A percentile compares a stretch with the other conserved stretches of the same genome.
phyloP scores from a whole-genome alignment of 2,113 vertebrate genomes.

The Haemorhous mexicanus region DNA sequence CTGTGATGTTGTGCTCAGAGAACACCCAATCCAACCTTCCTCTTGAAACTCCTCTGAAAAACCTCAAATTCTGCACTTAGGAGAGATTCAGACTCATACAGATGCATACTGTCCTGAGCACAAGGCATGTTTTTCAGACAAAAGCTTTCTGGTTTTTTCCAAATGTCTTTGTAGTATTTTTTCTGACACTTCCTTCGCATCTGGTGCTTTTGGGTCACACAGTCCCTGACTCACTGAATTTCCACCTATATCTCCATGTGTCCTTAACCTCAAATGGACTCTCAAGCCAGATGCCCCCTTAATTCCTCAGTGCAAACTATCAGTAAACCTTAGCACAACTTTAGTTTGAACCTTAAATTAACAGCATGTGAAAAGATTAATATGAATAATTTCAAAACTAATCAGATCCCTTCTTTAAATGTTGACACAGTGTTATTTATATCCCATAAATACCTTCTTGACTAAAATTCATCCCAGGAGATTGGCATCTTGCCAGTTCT shows the following conservation, averaged over 20 bases:
- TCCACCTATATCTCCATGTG: neutral
- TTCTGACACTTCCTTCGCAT: neutral
- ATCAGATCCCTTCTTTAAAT: conserved; percentile 76
- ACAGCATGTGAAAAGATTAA: conserved; percentile 81
- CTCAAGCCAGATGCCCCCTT: conserved; percentile 20
- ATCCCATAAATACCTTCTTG: conserved; percentile 86
- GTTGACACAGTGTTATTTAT: conserved; percentile 92
- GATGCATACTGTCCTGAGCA: neutral
- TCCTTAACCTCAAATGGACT: conserved; percentile 43
- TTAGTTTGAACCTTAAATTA: conserved; percentile 76
- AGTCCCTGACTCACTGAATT: neutral
- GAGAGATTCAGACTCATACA: neutral
- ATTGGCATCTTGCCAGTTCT: conserved; percentile 81
- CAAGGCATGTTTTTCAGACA: neutral
- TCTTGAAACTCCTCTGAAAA: neutral
- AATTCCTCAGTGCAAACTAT: conserved; percentile 57
- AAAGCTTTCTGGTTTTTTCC: neutral
- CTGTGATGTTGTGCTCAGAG: neutral
- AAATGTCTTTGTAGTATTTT: neutral
- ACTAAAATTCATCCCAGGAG: conserved; percentile 79
- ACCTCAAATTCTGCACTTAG: neutral
- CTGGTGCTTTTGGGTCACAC: neutral
- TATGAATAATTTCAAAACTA: conserved; percentile 81
- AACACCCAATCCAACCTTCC: neutral
- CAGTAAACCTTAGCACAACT: conserved; percentile 70